These are phyloP conservation scores for Brachionus asplanchnoidis DNA, from an alignment of 1,140 invertebrate species.

Conservation along the genomic window DNA sequence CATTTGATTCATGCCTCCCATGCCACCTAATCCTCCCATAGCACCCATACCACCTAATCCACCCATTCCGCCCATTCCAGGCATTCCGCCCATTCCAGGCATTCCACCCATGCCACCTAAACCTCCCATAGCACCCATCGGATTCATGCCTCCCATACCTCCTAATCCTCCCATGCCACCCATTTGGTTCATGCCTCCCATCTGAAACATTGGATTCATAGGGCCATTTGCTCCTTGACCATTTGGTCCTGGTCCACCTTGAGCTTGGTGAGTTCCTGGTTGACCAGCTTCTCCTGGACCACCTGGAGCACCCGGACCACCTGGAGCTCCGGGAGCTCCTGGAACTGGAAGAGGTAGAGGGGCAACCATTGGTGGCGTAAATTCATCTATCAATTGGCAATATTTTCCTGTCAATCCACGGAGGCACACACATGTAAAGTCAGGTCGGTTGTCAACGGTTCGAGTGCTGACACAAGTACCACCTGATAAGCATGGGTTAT, in stretches of 20 bases:
- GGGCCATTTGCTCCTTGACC: not conserved
- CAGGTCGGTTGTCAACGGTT: not conserved
- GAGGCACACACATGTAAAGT: constrained; percentile 34
- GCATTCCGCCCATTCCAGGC: not conserved
- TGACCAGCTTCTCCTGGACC: not conserved
- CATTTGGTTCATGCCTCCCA: not conserved
- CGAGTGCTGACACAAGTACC: constrained; percentile 33
- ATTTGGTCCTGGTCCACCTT: not conserved
- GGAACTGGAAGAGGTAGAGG: constrained; percentile 11
- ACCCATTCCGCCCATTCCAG: constrained; percentile 22
- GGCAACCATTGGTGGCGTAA: constrained; percentile 13
- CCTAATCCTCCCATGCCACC: not conserved
- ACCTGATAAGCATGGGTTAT: constrained; percentile 35
- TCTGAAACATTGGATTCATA: not conserved
- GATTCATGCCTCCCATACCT: not conserved
- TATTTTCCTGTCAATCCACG: constrained; percentile 40
- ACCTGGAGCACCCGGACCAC: not conserved
- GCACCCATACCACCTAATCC: not conserved
- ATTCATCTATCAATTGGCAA: constrained; percentile 39
- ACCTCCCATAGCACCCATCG: constrained; percentile 42
- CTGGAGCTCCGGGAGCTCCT: not conserved
- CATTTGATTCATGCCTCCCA: not conserved
- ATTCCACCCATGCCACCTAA: constrained; percentile 22
- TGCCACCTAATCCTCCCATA: constrained; percentile 44
- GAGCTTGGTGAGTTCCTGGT: not conserved